A percentile compares a stretch with the other conserved stretches of the same genome.
phyloP scores from a whole-genome alignment of 2,113 vertebrate species.

The Delphinapterus leucas region DNA sequence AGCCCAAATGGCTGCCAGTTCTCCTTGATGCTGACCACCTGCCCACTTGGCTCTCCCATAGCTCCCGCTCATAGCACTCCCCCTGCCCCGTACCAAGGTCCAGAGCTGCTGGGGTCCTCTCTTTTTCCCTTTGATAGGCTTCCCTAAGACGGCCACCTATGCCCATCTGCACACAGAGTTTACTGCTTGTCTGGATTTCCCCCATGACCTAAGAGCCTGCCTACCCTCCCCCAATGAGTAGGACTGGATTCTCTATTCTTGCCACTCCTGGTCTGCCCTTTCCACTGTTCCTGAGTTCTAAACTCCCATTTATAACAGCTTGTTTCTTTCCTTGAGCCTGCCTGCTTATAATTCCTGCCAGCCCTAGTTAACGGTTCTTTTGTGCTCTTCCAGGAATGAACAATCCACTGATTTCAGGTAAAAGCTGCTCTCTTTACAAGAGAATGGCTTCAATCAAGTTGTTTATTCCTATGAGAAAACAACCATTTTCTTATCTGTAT shows the following conservation, averaged over 20 bases:
- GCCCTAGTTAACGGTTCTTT: slow-evolving; percentile 33
- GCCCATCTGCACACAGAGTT: neutral
- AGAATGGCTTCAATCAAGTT: slow-evolving; percentile 45
- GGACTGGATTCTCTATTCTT: neutral
- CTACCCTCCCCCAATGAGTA: rapidly evolving
- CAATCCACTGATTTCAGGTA: slow-evolving; percentile 63
- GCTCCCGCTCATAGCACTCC: neutral
- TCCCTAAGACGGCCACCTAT: neutral
- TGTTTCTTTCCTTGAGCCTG: neutral
- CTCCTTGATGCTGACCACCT: neutral
- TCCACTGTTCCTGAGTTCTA: neutral
- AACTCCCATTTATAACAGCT: neutral
- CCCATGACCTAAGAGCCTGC: too few species aligned
- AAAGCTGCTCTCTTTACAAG: slow-evolving; percentile 33
- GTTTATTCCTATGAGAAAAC: slow-evolving; percentile 47
- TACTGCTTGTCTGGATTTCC: neutral
- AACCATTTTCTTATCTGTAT: neutral
- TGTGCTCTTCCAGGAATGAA: slow-evolving; percentile 47
- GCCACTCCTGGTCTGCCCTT: neutral
- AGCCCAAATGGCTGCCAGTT: neutral
- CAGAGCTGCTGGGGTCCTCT: neutral
- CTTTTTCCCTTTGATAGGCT: neutral
- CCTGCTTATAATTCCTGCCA: neutral
- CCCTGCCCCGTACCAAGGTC: rapidly evolving
- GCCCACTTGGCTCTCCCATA: neutral